Evolutionary conservation across 2,888 invertebrate genomes (phyloP), one percentile per base, ranked within the genome.

Genomic region (Pachydiplax longipennis): DNA sequence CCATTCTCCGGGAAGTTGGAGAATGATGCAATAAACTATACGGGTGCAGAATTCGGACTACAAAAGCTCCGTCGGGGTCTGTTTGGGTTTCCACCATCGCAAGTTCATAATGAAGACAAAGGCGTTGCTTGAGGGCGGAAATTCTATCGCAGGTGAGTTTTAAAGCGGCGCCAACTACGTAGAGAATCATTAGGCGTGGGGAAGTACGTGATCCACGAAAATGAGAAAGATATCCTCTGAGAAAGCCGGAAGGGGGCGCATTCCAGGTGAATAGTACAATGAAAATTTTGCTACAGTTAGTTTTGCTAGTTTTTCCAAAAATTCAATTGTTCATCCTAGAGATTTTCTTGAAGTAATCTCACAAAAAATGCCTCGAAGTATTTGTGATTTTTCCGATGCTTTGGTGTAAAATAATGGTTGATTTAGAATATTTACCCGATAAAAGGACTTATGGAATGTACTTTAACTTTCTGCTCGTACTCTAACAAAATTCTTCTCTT

Each of bases 81-180:
- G 22, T 22, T 3, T 0, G 15, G 58, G 10, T n/a, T 37, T 35
- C 35, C 13, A 18, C 48, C 22, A 37, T n/a, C 22, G 58, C 15
- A 22, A 35, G 44, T 22, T 13, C n/a, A 87, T 15, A 1, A 87
- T 87, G 87, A 87, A 87, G 87, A n/a, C 87, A 37, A 87, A 87
- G 61, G n/a, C 87, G 10, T 37, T 87, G 58, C 61, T 87, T 12
- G 87, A 87, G 15, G 58, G 65, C 15, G 61, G 65, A 13, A 87
- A 35, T 65, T 35, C 40, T 61, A 31, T 35, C 58, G 25, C 61
- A 87, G 87, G 87, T 87, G 37, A 87, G 87, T 61, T n/a, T 25
- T 73, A 13, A 73, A 13, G 25, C 5, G 13, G 25, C 73, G 73
- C 73, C 25, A 73, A 53, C 13, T 73, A 12, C 31, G 8, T 73